Evolutionary conservation across 2,797 vertebrate species (phyloP), one percentile per base, ranked within the genome.

Genomic region (Coreius guichenoti): DNA sequence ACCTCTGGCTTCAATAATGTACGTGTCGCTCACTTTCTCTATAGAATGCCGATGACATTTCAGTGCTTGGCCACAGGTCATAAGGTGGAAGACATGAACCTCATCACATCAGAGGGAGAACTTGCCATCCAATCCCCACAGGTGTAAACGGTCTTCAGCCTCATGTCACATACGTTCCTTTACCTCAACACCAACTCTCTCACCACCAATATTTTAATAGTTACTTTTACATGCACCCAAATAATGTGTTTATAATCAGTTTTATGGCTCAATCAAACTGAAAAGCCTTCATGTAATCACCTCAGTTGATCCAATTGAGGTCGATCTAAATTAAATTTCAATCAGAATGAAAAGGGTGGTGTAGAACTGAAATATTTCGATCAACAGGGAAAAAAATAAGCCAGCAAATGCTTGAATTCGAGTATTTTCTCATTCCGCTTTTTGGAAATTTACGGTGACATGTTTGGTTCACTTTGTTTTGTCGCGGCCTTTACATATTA

Each of bases 61-160:
- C 72, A 12, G 45, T 26, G 23, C 76, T 36, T 85, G 36, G 51
- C 67, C 67, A 36, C 75, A 36, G 39, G 8, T 79, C 19, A 72
- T 5, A 79, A 21, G 7, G 16, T 63, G 36, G 7, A 73, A 58
- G 39, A 13, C 54, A 39, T 26, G 33, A 77, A 56, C 4, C 45
- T 33, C 29, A 17, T 84, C 63, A 19, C 31, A 33, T 73, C 56
- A 65, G 72, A 54, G 19, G 26, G 12, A 69, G 19, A 43, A 72
- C 75, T 3, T 49, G 5, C 23, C 13, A 79, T 79, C 21, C 33
- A 47, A 45, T 78, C 13, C 49, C 17, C 47, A 19, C 17, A 84
- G 33, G 63, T 84, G 65, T 58, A 26, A 76, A 67, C 4, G 14
- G 8, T 7, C n/a, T 78, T 36, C 49, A 69, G 7, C 13, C 13